Evolutionary conservation across 2,888 invertebrate genomes (phyloP).

Genomic region (Heliconius erato): DNA sequence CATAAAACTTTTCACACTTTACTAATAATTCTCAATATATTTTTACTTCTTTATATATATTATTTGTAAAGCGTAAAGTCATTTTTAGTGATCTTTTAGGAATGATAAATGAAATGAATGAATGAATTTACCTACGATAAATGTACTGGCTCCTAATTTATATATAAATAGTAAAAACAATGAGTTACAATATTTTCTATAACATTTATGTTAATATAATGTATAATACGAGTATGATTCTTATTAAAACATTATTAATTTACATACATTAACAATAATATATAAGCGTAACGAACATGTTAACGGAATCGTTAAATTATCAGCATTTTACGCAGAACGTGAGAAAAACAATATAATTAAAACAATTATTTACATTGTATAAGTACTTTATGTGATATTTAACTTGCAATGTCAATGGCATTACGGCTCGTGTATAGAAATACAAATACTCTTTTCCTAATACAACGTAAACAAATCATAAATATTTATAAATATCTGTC

Average conservation of each 20-base stretch:
- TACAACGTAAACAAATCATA: slow-evolving; percentile 2
- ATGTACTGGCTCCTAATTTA: no score
- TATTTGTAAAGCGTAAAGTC: no score
- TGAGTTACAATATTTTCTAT: no score
- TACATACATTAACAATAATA: slow-evolving; percentile 44
- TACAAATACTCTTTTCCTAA: slow-evolving; percentile 17
- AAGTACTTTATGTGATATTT: neutral
- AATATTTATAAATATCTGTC: neutral
- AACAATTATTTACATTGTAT: slow-evolving; percentile 31
- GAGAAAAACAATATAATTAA: slow-evolving; percentile 21
- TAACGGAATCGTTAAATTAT: slow-evolving; percentile 1
- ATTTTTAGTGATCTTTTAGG: no score
- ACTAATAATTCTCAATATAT: no score
- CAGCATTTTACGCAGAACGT: slow-evolving; percentile 1
- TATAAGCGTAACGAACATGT: neutral
- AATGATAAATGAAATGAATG: no score
- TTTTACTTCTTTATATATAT: no score
- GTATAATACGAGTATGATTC: no score
- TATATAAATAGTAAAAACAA: no score
- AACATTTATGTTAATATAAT: no score
- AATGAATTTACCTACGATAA: no score
- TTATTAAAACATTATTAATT: neutral
- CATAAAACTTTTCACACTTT: no score
- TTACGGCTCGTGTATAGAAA: slow-evolving; percentile 21
- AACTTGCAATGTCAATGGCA: slow-evolving; percentile 32